A percentile compares a stretch with the other conserved stretches of the same genome.
Evolutionary conservation across 2,888 invertebrate species (phyloP).

Genomic region (Malachius bipustulatus): DNA sequence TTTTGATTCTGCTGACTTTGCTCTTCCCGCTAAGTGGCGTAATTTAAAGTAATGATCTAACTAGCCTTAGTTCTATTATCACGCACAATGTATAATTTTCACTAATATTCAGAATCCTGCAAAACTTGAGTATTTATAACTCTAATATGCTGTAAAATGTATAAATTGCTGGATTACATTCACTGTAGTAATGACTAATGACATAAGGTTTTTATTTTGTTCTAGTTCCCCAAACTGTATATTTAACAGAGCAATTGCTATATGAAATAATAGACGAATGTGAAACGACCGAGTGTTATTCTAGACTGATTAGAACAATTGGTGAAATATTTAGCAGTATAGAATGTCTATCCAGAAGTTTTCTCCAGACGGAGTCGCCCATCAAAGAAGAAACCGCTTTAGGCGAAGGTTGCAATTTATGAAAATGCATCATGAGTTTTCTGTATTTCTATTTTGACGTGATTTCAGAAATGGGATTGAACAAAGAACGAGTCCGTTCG

Average conservation of each 20-base stretch:
- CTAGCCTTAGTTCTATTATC: too few species aligned
- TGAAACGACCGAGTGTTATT: conserved; percentile 52
- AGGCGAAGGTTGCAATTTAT: not conserved
- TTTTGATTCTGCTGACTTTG: too few species aligned
- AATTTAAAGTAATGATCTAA: too few species aligned
- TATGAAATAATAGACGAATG: conserved; percentile 65
- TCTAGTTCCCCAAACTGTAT: conserved; percentile 10
- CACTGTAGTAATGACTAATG: too few species aligned
- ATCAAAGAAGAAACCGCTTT: not conserved
- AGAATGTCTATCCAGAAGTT: conserved; percentile 61
- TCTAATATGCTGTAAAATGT: too few species aligned
- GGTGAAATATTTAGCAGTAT: conserved; percentile 65
- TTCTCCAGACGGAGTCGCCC: conserved; percentile 39
- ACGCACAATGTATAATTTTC: too few species aligned
- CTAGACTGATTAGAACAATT: conserved; percentile 60
- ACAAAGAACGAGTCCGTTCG: conserved; percentile 61
- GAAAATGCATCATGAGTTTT: not conserved
- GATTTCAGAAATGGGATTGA: conserved; percentile 35
- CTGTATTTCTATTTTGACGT: not conserved
- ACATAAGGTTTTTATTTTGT: too few species aligned
- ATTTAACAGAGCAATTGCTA: conserved; percentile 63
- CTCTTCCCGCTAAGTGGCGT: too few species aligned
- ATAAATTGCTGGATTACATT: too few species aligned
- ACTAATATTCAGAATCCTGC: too few species aligned
- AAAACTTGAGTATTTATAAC: too few species aligned